Conservation (phyloP, 2,113 vertebrate species). For the Zapus hudsonius region DNA sequence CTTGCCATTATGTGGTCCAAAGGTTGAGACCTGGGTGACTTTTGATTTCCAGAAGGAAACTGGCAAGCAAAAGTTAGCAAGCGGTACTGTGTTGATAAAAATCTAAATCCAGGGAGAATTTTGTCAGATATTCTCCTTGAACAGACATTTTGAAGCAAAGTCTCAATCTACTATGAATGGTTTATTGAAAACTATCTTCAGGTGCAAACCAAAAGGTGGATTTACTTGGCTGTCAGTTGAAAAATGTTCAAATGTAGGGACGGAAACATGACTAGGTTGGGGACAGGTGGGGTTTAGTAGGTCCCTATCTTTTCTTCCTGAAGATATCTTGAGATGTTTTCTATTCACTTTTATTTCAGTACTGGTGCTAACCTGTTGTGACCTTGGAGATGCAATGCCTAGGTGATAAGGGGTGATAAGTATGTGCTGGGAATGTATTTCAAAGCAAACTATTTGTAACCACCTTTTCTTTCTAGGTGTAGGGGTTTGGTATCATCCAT, state of each 20-base stretch:
- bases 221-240: not conserved
- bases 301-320: not conserved
- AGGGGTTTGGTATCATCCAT: not conserved
- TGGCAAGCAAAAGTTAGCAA: not conserved
- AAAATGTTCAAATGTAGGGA: not conserved
- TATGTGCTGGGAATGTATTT: not conserved
- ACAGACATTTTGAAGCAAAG: not conserved
- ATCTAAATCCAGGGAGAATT: not conserved
- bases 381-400: not conserved
- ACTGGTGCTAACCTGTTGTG: not conserved
- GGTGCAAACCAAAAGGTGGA: not conserved
- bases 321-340: not conserved
- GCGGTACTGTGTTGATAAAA: not conserved
- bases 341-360: not conserved
- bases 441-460: not conserved
- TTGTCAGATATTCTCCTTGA: not conserved
- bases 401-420: not conserved
- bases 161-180: not conserved
- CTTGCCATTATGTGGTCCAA: not conserved
- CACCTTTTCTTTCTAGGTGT: not conserved
- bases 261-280: not conserved
- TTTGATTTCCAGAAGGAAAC: not conserved
- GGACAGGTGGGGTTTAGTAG: not conserved
- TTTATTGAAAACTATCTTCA: not conserved
- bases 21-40: not conserved